phyloP scores from a whole-genome alignment of 2,797 vertebrate species.

The Rachycentron canadum region DNA sequence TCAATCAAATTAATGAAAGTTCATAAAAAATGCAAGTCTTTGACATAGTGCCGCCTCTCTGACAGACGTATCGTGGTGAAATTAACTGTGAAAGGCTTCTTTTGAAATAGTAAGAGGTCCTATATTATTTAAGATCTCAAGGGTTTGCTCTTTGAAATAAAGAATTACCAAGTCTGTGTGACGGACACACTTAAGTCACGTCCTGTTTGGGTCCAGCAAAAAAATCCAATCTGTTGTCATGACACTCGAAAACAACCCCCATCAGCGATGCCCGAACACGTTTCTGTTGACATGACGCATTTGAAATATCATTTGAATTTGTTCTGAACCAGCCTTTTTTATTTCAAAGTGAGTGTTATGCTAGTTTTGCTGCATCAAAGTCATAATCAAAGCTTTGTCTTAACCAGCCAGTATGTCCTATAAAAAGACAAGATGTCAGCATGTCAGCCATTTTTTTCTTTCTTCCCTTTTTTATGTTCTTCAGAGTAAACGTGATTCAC shows the following conservation, averaged over 20 bases:
- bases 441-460: not conserved
- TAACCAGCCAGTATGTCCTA: not conserved
- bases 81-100: conserved; percentile 59
- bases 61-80: conserved; percentile 63
- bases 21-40: conserved; percentile 77
- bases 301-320: conserved; percentile 2
- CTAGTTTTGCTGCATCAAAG: not conserved
- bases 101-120: conserved; percentile 66
- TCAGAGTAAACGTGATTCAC: not conserved
- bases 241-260: conserved; percentile 43
- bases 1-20: conserved; percentile 79
- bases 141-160: conserved; percentile 66
- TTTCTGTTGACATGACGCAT: not conserved
- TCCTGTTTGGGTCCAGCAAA: conserved; percentile 42
- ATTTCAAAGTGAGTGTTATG: not conserved
- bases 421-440: not conserved
- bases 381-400: conserved; percentile 1
- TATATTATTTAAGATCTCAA: conserved; percentile 75
- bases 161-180: conserved; percentile 51
- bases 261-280: rapidly evolving
- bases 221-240: conserved; percentile 12
- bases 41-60: conserved; percentile 61
- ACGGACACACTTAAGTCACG: conserved; percentile 51
- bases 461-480: not conserved
- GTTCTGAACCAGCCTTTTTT: not conserved